Conservation (phyloP, 2,888 invertebrate genomes). For the Apamea monoglypha region DNA sequence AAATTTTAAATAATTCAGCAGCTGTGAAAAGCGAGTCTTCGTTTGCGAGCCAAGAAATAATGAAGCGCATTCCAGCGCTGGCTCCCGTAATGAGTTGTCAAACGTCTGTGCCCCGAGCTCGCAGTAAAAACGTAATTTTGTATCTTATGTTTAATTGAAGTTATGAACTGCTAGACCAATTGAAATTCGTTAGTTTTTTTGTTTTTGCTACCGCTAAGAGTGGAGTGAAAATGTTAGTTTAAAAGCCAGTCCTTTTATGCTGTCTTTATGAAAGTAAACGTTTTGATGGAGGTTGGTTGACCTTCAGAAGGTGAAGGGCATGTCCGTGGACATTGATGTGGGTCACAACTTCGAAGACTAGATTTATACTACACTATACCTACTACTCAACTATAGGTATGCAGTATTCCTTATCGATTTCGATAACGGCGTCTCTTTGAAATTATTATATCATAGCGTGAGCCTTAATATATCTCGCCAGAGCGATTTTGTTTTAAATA, state of each 20-base stretch:
- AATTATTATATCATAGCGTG: no score
- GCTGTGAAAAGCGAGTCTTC: constrained; percentile 69
- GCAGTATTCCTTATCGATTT: neutral
- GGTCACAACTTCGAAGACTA: constrained; percentile 15
- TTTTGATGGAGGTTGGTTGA: constrained; percentile 26
- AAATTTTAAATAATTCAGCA: constrained; percentile 71
- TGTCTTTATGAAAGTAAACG: constrained; percentile 9
- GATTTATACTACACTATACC: constrained; percentile 10
- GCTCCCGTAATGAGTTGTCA: constrained; percentile 79
- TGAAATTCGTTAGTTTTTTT: constrained; percentile 28
- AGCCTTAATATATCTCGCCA: no score
- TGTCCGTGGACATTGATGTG: constrained; percentile 12
- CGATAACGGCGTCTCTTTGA: no score
- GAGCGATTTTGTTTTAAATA: no score
- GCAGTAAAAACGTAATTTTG: constrained; percentile 55
- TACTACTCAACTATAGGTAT: neutral
- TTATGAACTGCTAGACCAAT: constrained; percentile 46
- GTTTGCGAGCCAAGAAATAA: constrained; percentile 77
- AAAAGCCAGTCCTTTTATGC: constrained; percentile 14
- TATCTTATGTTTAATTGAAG: constrained; percentile 49
- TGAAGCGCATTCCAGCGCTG: constrained; percentile 76
- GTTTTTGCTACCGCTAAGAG: neutral
- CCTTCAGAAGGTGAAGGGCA: neutral
- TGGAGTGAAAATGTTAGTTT: neutral
- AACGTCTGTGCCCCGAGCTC: constrained; percentile 66